A percentile compares a stretch with the other conserved stretches of the same genome.
phyloP scores from a whole-genome alignment of 2,888 invertebrate species.

The Drosophila lacicola region DNA sequence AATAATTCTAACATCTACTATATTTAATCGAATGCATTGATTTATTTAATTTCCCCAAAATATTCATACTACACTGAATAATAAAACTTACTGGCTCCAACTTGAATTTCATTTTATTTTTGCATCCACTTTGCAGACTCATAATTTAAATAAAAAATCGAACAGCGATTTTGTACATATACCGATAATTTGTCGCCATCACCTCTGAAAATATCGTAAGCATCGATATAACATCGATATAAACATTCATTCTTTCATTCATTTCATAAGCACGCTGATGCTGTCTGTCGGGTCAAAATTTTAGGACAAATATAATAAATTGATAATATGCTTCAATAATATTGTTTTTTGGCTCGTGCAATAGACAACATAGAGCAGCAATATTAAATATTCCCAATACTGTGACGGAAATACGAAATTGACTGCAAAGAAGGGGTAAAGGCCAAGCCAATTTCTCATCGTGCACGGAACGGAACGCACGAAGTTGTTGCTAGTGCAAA shows the following conservation, averaged over 20 bases:
- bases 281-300: conserved; percentile 50
- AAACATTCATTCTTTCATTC: conserved; percentile 24
- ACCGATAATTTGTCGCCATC: background rate
- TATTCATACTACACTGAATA: no score
- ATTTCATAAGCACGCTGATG: conserved; percentile 50
- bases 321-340: conserved; percentile 31
- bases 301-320: conserved; percentile 32
- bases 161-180: no score
- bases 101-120: no score
- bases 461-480: conserved; percentile 7
- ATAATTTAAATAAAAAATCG: no score
- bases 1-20: no score
- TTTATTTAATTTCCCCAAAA: no score
- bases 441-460: conserved; percentile 6
- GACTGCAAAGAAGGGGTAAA: background rate
- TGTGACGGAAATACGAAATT: background rate
- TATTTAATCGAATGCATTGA: no score
- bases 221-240: conserved; percentile 26
- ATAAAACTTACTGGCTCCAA: no score
- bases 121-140: no score
- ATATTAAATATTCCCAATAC: background rate
- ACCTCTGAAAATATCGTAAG: conserved; percentile 5
- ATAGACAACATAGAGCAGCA: background rate
- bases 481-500: conserved; percentile 27
- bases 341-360: conserved; percentile 18